Evolutionary conservation across 1,140 invertebrate species (phyloP).

Genomic region (Cardiocondyla obscurior): DNA sequence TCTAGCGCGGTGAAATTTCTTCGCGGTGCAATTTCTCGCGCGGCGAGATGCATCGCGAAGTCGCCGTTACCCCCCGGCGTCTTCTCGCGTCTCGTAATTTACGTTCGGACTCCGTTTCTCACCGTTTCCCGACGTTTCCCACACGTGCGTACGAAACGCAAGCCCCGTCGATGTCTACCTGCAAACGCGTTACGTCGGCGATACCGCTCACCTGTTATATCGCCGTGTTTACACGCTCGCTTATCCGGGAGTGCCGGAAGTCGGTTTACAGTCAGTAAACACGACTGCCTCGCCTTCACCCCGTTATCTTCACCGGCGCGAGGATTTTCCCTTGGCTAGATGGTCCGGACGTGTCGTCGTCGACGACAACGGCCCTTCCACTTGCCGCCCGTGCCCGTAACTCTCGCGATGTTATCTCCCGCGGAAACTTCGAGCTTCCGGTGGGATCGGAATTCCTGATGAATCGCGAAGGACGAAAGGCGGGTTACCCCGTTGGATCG

Average conservation of each 20-base stretch:
- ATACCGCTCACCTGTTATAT: conserved; percentile 5
- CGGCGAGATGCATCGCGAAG: not conserved
- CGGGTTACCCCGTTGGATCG: not conserved
- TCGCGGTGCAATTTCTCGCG: not conserved
- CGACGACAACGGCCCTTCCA: conserved; percentile 26
- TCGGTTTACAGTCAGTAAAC: conserved; percentile 54
- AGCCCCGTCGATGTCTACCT: conserved; percentile 40
- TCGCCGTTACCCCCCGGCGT: not conserved
- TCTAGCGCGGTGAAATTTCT: not conserved
- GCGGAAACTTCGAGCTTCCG: conserved; percentile 27
- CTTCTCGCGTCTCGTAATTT: conserved; percentile 9
- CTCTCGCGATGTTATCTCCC: conserved; percentile 57
- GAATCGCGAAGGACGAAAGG: conserved; percentile 16
- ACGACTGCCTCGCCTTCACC: conserved; percentile 34
- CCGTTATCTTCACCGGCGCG: conserved; percentile 53
- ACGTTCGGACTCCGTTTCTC: not conserved
- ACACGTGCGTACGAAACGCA: conserved; percentile 17
- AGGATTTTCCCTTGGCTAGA: conserved; percentile 59
- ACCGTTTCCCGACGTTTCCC: not conserved
- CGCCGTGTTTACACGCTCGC: conserved; percentile 39
- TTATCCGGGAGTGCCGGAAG: conserved; percentile 60
- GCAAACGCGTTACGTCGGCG: conserved; percentile 23
- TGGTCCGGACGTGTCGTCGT: conserved; percentile 22
- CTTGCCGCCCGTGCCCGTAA: conserved; percentile 39
- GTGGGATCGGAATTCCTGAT: conserved; percentile 33